phyloP scores from a whole-genome alignment of 1,140 invertebrate species.

The Formica selysi region DNA sequence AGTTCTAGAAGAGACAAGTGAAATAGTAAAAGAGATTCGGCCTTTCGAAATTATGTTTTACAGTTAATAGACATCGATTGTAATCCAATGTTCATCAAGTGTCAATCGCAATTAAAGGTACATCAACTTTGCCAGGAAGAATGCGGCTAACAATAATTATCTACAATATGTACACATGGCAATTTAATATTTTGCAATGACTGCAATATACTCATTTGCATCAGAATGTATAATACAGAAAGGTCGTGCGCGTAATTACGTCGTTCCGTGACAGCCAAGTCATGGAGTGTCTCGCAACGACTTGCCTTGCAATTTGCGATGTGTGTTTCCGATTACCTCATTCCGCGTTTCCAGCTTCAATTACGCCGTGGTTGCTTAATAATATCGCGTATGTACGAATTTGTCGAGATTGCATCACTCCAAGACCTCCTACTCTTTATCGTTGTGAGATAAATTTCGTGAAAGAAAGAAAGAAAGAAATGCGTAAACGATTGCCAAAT shows the following conservation, averaged over 20 bases:
- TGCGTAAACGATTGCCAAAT: not conserved
- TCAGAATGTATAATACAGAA: constrained; percentile 17
- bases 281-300: constrained; percentile 20
- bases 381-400: not conserved
- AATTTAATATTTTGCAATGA: not conserved
- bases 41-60: too few species aligned
- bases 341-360: constrained; percentile 6
- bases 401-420: not conserved
- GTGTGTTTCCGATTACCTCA: constrained; percentile 35
- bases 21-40: too few species aligned
- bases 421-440: too few species aligned
- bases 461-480: not conserved
- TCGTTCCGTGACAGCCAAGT: not conserved
- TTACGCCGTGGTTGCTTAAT: constrained; percentile 16
- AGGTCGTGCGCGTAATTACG: constrained; percentile 16
- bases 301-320: constrained; percentile 2
- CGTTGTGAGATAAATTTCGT: too few species aligned
- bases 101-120: not conserved
- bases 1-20: too few species aligned
- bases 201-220: not conserved
- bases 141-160: not conserved
- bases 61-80: not conserved
- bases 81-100: not conserved
- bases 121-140: not conserved
- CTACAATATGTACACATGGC: not conserved